Base-by-base conservation (phyloP, 2,113 vertebrate genomes). In the Gracilinanus agilis region DNA sequence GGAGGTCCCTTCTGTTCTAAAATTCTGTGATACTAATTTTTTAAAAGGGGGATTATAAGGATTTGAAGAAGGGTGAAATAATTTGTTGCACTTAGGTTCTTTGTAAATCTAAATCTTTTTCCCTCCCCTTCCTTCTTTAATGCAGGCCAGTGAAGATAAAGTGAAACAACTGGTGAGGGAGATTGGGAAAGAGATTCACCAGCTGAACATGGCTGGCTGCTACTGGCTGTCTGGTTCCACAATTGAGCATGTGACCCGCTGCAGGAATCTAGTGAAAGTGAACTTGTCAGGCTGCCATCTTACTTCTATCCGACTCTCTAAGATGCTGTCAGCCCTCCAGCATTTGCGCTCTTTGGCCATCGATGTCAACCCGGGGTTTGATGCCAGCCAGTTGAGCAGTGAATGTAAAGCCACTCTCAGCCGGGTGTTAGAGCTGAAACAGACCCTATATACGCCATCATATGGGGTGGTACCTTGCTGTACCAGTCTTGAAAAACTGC, bases 381-480 rank as follows among this genome's bases (percentile, higher is more conserved):
- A 99, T 19, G 99, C 99, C 16, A 98, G 99, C 92, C 99, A 99
- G 98, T 98, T 99, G 56, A 99, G 99, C 93, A 98, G 99, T 0
- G 99, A 99, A 97, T 99, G 99, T 9, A 99, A 99, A 97, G 99
- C 99, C 95, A 99, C 99, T 0, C 98, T 99, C 67, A 99, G 99
- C 96, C 99, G 98, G 0, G 98, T 99, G 93, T 98, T 90, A 0
- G 99, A 99, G 97, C 98, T 99, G 92, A 99, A 99, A 95, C 99
- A 99, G 98, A 99, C 99, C 0, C 98, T 99, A 0, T 98, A 99
- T 97, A 99, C 99, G 0, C 99, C 99, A 0, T 99, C 99, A 0
- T 99, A 99, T 0, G 99, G 99, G 0, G 99, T 99, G 9, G 99
- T 99, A 3, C 99, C 99, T 0, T 99, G 99, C 97, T 99, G 99